Base-by-base conservation (phyloP, 2,113 vertebrate genomes). In the human (Homo sapiens) region DNA sequence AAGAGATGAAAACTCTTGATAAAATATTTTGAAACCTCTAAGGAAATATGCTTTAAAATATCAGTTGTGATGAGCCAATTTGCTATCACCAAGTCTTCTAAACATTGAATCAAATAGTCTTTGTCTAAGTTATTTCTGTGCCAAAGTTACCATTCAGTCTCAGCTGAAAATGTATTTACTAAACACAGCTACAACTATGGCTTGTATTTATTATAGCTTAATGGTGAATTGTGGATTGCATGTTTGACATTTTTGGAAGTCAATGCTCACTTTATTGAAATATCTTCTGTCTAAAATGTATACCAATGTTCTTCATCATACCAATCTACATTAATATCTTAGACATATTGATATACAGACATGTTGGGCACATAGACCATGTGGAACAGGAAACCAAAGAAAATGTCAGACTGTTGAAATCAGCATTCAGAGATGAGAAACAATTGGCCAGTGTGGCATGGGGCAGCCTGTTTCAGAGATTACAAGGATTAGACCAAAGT, bases 191-290 rank as follows among this genome's bases (percentile, higher is more conserved):
- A 23, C 4, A 9, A 20, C 8, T 27, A 61, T 90, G 55, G 16
- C 48, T 84, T 66, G 9, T 72, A 40, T 55, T 79, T 45, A 50
- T 50, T 57, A 55, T 32, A 59, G 27, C 16, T 84, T 81, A 48
- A 57, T 88, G 50, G 57, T 72, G 30, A 83, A 66, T 57, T 95
- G 57, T 40, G 90, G 73, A 93, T 91, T 61, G 13, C 30, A 55
- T 70, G 12, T 82, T 96, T 76, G 87, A 78, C n/a, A 64, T 86
- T 93, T 40, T 23, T 94, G 30, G 40, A 85, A 92, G 55, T 48
- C 40, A 91, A 22, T 57, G 27, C 23, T 72, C 68, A 72, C 66
- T 89, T 50, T 20, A n/a, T 9, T 57, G 23, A 45, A 73, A 83
- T 57, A 64, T 12, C 35, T 86, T 94, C 30, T 50, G 9, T 85